Conservation (phyloP, 2,888 invertebrate genomes). For the Zelleria hepariella region DNA sequence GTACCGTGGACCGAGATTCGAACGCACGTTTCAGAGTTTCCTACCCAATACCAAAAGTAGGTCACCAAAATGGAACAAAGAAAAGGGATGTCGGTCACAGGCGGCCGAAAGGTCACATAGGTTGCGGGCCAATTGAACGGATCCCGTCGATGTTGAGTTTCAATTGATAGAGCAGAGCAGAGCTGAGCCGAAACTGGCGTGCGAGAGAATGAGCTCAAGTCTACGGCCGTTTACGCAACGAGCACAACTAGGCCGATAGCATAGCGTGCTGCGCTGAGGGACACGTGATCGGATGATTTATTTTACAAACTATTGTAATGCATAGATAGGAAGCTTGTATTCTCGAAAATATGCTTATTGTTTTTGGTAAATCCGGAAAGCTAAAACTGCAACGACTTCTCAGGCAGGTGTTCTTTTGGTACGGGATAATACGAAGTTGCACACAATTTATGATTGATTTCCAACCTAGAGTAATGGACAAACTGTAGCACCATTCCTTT, state of each 20-base stretch:
- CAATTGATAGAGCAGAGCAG: not conserved
- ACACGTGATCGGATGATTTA: conserved; percentile 8
- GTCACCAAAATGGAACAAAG: not conserved
- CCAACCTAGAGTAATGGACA: not conserved
- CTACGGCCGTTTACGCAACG: conserved; percentile 61
- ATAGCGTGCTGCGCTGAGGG: conserved; percentile 24
- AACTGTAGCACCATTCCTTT: not conserved
- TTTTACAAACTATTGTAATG: not conserved
- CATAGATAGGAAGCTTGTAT: no score
- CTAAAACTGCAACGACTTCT: no score
- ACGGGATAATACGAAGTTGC: no score
- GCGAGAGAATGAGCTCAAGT: conserved; percentile 58
- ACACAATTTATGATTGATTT: no score
- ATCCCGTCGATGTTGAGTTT: not conserved
- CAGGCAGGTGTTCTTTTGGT: no score
- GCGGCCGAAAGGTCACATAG: not conserved
- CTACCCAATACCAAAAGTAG: not conserved
- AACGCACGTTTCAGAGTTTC: not conserved
- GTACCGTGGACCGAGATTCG: not conserved
- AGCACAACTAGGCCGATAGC: conserved; percentile 56
- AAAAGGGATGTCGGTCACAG: not conserved
- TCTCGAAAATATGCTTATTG: no score
- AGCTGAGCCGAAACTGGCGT: conserved; percentile 13
- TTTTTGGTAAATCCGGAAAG: no score
- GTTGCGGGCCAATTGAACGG: not conserved